A percentile compares a stretch with the other conserved stretches of the same genome.
Conservation (phyloP, 2,888 invertebrate species). For the Cephus pulcher region DNA sequence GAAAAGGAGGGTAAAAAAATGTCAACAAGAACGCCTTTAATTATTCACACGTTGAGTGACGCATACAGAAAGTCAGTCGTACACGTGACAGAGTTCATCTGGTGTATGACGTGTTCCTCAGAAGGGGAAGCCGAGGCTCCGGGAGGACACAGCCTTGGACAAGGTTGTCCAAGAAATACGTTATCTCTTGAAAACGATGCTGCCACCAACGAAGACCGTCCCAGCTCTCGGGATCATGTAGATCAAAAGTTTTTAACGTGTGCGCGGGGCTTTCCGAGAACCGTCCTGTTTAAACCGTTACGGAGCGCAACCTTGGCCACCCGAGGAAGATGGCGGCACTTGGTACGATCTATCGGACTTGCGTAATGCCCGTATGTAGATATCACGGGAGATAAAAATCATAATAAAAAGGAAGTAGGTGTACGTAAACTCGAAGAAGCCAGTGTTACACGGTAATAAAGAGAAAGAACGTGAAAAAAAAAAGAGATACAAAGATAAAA, state of each 20-base stretch:
- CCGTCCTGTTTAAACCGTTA: slow-evolving; percentile 5
- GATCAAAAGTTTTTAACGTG: not conserved
- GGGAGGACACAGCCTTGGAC: not conserved
- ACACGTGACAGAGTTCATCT: not conserved
- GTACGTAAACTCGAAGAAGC: not conserved
- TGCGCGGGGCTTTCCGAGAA: slow-evolving; percentile 2
- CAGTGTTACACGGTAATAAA: slow-evolving; percentile 8
- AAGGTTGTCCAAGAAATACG: not conserved
- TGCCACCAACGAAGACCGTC: not conserved
- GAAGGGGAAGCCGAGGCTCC: not conserved
- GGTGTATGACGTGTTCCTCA: not conserved
- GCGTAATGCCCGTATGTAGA: not conserved
- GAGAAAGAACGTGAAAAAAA: not conserved
- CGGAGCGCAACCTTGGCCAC: not conserved
- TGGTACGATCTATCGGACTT: not conserved
- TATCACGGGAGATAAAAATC: not conserved
- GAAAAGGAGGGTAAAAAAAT: not conserved
- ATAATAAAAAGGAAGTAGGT: not conserved
- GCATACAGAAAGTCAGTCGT: not conserved
- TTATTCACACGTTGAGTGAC: not conserved
- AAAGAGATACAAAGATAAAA: not conserved
- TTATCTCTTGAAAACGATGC: not conserved
- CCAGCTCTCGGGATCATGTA: not conserved
- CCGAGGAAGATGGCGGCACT: not conserved
- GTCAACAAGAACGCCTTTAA: not conserved